These are phyloP conservation scores for Drosophila lowei DNA, from an alignment of 1,140 invertebrate genomes.

Conservation along the genomic window DNA sequence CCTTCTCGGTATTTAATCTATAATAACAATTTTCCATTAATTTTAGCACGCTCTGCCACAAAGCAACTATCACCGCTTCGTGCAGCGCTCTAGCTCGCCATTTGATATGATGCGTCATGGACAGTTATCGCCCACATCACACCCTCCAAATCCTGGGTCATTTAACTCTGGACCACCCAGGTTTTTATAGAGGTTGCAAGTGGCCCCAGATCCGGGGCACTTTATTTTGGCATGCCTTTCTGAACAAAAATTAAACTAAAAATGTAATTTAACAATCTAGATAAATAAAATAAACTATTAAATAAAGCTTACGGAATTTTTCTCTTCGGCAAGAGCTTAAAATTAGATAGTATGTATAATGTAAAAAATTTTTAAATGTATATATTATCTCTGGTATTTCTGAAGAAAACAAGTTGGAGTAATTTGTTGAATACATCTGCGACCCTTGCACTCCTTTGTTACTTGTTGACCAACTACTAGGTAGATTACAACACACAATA, in stretches of 20 bases:
- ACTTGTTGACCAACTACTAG: too few species aligned
- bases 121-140: constrained; percentile 71
- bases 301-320: constrained; percentile 8
- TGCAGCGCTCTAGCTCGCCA: constrained; percentile 78
- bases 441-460: too few species aligned
- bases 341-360: too few species aligned
- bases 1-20: background rate
- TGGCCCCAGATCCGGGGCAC: constrained; percentile 71
- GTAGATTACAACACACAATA: too few species aligned
- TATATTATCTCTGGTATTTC: too few species aligned
- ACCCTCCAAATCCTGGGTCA: constrained; percentile 68
- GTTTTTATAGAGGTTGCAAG: constrained; percentile 82
- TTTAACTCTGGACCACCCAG: constrained; percentile 81
- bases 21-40: background rate
- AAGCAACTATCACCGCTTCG: constrained; percentile 75
- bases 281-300: constrained; percentile 56
- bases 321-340: too few species aligned
- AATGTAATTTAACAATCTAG: constrained; percentile 51
- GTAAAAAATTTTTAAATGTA: too few species aligned
- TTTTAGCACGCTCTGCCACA: constrained; percentile 72
- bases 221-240: constrained; percentile 82
- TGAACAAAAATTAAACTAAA: constrained; percentile 58
- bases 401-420: too few species aligned
- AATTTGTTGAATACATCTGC: too few species aligned
- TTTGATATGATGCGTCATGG: constrained; percentile 73